phyloP scores from a whole-genome alignment of 1,140 invertebrate genomes.

The Drosophila suzukii region DNA sequence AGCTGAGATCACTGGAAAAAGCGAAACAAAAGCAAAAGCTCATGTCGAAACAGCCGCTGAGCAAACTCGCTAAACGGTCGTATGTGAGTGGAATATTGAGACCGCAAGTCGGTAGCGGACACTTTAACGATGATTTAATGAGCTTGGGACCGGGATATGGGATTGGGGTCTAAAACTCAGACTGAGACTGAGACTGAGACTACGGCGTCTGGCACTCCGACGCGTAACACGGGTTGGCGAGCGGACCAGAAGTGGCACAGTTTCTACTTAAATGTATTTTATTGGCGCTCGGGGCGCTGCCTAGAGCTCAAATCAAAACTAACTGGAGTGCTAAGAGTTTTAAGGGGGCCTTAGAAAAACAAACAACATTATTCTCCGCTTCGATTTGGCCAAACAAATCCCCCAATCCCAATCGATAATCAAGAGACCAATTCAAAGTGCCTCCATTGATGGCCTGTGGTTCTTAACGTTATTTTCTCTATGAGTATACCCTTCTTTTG shows the following conservation, averaged over 20 bases:
- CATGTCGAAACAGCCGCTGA: conserved; percentile 46
- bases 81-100: conserved; percentile 65
- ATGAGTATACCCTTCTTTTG: background rate
- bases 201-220: conserved; percentile 13
- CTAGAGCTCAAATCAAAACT: conserved; percentile 25
- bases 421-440: conserved; percentile 62
- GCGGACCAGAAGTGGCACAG: conserved; percentile 62
- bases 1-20: conserved; percentile 54
- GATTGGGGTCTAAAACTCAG: too few species aligned
- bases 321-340: conserved; percentile 31
- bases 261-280: conserved; percentile 34
- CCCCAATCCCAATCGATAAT: conserved; percentile 51
- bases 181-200: conserved; percentile 2
- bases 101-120: conserved; percentile 47
- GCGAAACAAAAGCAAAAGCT: conserved; percentile 38
- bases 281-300: conserved; percentile 21
- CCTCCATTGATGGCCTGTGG: conserved; percentile 53
- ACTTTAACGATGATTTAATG: conserved; percentile 73
- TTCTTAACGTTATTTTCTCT: conserved; percentile 17
- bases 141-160: conserved; percentile 10
- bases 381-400: conserved; percentile 63
- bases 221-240: conserved; percentile 68
- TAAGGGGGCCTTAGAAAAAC: conserved; percentile 52
- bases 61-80: conserved; percentile 43
- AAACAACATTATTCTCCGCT: conserved; percentile 62